Base-by-base conservation (phyloP, 2,888 invertebrate species). In the Agrochola circellaris region DNA sequence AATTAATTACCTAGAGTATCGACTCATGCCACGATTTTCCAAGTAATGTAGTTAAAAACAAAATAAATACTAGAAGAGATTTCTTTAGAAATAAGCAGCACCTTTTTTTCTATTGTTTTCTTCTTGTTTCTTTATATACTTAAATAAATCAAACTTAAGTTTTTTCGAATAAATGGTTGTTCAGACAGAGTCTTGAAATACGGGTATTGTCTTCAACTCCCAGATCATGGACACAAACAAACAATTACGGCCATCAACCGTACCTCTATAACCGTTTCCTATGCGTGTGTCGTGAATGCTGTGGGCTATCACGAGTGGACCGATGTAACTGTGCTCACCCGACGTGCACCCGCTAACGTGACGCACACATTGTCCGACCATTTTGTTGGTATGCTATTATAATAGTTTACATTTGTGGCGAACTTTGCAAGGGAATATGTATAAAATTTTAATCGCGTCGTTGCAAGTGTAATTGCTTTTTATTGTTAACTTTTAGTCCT, bases 251-350 rank as follows among this genome's bases (percentile, higher is more conserved):
- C 20, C 64, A 84, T 79, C 74, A 81, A 60, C 67, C 74, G 60
- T 66, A 78, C 64, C 38, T 72, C 58, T 72, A 68, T 64, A 68
- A 76, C 83, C 45, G 56, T 82, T 80, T 73, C 84, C 87, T 87
- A 89, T 84, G 89, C 88, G 87, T 89, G 85, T 89, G 89, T 89
- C 90, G 89, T 90, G 91, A 91, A 90, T 88, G 95, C 95, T 93
- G 85, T 82, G 84, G 93, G 95, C 94, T 87, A 87, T 95, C 95
- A 95, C 95, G 95, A 92, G 75, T 76, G 77, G 77, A 73, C 67
- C 64, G 54, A 67, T 72, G 77, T 87, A 88, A 87, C 82, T 83
- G 83, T 83, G 75, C 38, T 58, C 68, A 68, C 58, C 20, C 78
- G 72, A 68, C 75, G 81, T 73, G 76, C 74, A 71, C 72, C 66